Base-by-base conservation (phyloP, 1,140 invertebrate genomes). In the Plectrocnemia conspersa region DNA sequence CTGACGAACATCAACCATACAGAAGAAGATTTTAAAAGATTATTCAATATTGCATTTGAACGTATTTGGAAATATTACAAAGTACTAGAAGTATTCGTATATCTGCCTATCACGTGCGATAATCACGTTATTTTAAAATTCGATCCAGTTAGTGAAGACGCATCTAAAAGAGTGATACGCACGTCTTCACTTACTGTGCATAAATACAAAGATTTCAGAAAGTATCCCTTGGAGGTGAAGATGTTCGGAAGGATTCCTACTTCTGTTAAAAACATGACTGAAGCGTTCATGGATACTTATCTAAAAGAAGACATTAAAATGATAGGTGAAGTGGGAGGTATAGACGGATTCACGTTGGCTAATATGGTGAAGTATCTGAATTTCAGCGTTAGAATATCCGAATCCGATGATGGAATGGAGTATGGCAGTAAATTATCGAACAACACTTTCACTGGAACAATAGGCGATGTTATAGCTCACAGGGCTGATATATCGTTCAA, bases 401-500 rank as follows among this genome's bases (percentile, higher is more conserved):
- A 29, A 32, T 63, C 69, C 1, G 41, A 27, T 3, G 62, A 67
- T 47, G 64, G 61, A 1, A 44, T 49, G n/a, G 58, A 66, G 25
- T 73, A 63, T 21, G 68, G 69, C 11, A 61, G 57, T 53, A 56
- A 50, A 16, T 22, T 54, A 9, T 2, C 16, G 1, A 71, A 74
- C 38, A 68, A 70, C 5, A 68, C 65, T 1, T 66, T 59, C 46
- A 56, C 64, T 4, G 74, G 73, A 15, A 68, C 69, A 4, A 59
- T 75, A 38, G 67, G 68, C 5, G 70, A 72, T 33, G 52, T 76
- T 3, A 60, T 68, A 2, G 59, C 65, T 27, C 50, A 59, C 24
- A 63, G 58, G 57, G 65, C 63, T 3, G 67, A 74, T 40, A 64
- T 73, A 4, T 66, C 67, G 7, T 69, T 72, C 33, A 75, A 71